Conservation (phyloP, 2,888 invertebrate species). For the Tetragnatha montana region DNA sequence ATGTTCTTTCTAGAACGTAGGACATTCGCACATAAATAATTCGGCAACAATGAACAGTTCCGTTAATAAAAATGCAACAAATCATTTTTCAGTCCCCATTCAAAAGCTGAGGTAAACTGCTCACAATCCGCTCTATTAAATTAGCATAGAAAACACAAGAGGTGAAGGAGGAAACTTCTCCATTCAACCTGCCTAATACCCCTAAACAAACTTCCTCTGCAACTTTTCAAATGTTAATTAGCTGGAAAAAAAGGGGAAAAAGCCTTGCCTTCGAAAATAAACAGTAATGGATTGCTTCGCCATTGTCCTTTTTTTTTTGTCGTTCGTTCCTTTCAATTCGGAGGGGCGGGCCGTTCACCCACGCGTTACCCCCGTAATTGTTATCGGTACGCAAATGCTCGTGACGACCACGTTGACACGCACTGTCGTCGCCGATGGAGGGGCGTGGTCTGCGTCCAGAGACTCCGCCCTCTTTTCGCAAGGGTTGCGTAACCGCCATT, state of each 20-base stretch:
- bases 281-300: not conserved
- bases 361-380: conserved; percentile 31
- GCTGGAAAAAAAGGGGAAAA: not conserved
- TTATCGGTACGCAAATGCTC: conserved; percentile 31
- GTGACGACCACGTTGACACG: conserved; percentile 49
- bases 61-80: too few relatives aligned
- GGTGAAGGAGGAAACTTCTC: not conserved
- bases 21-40: too few relatives aligned
- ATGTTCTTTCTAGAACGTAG: too few relatives aligned
- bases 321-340: not conserved
- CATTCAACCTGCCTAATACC: not conserved
- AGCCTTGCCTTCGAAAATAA: not conserved
- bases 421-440: conserved; percentile 60
- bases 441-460: not conserved
- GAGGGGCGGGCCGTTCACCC: conserved; percentile 6
- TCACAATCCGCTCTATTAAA: not conserved
- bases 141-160: not conserved
- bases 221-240: not conserved
- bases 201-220: not conserved
- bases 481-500: not conserved
- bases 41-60: too few relatives aligned
- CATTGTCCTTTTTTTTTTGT: not conserved
- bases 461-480: conserved; percentile 35
- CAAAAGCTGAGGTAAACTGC: too few relatives aligned
- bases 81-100: too few relatives aligned